Base-by-base conservation (phyloP, 1,140 invertebrate species). In the Pectinophora gossypiella region DNA sequence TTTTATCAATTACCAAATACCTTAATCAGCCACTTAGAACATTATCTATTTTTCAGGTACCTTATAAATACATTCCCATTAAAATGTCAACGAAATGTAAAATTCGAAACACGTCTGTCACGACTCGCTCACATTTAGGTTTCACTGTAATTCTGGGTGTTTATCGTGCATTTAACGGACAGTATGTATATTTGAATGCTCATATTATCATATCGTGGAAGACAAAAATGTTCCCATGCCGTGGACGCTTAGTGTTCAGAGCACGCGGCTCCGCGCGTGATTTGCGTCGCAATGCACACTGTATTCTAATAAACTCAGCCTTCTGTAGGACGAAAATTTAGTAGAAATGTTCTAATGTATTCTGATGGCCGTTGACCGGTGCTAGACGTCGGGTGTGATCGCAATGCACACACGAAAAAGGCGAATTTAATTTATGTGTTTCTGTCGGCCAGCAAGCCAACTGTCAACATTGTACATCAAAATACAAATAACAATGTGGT, bases 251-350 rank as follows among this genome's bases (percentile, higher is more conserved):
- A 68, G 77, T 68, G 78, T 85, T 72, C 84, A 49, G 59, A 56
- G 75, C 84, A 87, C 84, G 84, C 72, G 56, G 74, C 68, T 64
- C 9, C 56, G 83, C 72, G 81, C 84, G 84, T 87, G 84, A 77
- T 54, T 52, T 53, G 80, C 73, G 58, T 85, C 67, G 68, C 80
- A 81, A 87, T 85, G 76, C 60, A 44, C 58, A 20, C 48, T 60
- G 64, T 87, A 85, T 87, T 87, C 84, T 87, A 84, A 85, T 78
- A 83, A 87, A 87, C 77, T 72, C 75, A 87, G 80, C 84, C 81
- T 87, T 87, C 81, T 87, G 84, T 87, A 84, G 84, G 84, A 87
- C 84, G 84, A 87, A 87, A 87, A 87, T 82, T 87, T 87, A 82
- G 75, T 87, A 87, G 81, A 85, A 87, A 83, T 84, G 76, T 78